These are phyloP conservation scores for Drosophila mulleri DNA, from an alignment of 2,888 invertebrate genomes.

Conservation along the genomic window DNA sequence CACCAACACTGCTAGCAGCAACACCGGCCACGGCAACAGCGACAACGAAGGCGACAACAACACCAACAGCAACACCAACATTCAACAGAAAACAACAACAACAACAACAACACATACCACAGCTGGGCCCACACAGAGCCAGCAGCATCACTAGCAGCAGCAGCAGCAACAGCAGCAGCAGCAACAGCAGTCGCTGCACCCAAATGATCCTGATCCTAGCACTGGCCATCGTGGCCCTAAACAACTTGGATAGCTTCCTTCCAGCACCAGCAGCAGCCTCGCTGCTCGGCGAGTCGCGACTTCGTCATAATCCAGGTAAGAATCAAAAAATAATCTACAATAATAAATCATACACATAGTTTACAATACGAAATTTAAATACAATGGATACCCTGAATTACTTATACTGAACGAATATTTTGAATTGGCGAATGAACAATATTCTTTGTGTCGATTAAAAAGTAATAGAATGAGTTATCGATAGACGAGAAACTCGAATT, in stretches of 20 bases:
- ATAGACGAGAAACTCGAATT: too few relatives aligned
- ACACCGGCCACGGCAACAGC: neutral
- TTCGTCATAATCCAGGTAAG: conserved; percentile 82
- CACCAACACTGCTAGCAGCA: conserved; percentile 22
- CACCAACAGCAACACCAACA: too few relatives aligned
- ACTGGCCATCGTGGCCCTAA: conserved; percentile 78
- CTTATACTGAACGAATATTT: too few relatives aligned
- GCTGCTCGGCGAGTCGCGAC: conserved; percentile 69
- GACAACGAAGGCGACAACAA: conserved; percentile 2
- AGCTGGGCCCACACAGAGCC: conserved; percentile 26
- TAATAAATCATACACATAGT: too few relatives aligned
- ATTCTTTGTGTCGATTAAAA: too few relatives aligned
- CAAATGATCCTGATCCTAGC: conserved; percentile 72
- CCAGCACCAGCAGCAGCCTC: conserved; percentile 64
- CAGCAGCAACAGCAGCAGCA: neutral
- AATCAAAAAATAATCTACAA: neutral
- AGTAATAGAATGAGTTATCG: too few relatives aligned
- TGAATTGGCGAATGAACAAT: too few relatives aligned
- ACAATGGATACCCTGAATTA: too few relatives aligned
- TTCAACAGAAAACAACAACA: conserved; percentile 17
- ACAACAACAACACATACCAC: conserved; percentile 21
- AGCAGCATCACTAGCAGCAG: conserved; percentile 31
- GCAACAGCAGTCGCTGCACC: conserved; percentile 31
- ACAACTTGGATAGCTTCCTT: conserved; percentile 77
- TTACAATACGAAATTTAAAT: too few relatives aligned